phyloP scores from a whole-genome alignment of 2,888 invertebrate genomes.

The Cerastoderma edule region DNA sequence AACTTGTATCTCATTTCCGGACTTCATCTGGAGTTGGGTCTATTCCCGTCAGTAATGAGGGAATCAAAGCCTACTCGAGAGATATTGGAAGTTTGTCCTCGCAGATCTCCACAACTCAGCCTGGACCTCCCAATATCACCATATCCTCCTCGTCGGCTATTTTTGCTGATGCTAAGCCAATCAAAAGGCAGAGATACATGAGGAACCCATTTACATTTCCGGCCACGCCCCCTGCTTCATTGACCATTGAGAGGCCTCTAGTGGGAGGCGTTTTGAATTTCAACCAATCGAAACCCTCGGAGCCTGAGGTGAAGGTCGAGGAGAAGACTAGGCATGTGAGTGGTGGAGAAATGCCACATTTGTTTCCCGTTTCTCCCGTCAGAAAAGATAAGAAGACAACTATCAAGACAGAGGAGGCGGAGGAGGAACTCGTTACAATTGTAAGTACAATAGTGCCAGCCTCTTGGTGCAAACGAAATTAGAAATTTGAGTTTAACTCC shows the following conservation, averaged over 20 bases:
- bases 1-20: constrained; percentile 10
- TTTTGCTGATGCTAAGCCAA: constrained; percentile 43
- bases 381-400: constrained; percentile 32
- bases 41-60: neutral
- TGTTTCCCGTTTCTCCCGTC: constrained; percentile 57
- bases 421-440: constrained; percentile 38
- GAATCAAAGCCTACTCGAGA: constrained; percentile 27
- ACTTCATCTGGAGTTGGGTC: constrained; percentile 2
- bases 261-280: constrained; percentile 10
- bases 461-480: too few species aligned
- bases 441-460: constrained; percentile 39
- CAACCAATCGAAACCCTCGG: constrained; percentile 47
- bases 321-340: constrained; percentile 54
- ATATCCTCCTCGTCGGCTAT: constrained; percentile 48
- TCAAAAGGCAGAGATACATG: constrained; percentile 40
- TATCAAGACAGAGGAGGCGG: constrained; percentile 38
- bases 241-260: constrained; percentile 51
- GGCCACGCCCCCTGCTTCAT: constrained; percentile 56
- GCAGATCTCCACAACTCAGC: constrained; percentile 39
- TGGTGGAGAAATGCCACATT: constrained; percentile 65
- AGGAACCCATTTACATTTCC: constrained; percentile 63
- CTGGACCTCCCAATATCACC: constrained; percentile 57
- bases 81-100: constrained; percentile 16
- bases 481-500: too few species aligned
- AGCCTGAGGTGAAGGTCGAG: constrained; percentile 18